These are phyloP conservation scores for Probosciger aterrimus DNA, from an alignment of 2,113 vertebrate genomes.

Conservation along the genomic window DNA sequence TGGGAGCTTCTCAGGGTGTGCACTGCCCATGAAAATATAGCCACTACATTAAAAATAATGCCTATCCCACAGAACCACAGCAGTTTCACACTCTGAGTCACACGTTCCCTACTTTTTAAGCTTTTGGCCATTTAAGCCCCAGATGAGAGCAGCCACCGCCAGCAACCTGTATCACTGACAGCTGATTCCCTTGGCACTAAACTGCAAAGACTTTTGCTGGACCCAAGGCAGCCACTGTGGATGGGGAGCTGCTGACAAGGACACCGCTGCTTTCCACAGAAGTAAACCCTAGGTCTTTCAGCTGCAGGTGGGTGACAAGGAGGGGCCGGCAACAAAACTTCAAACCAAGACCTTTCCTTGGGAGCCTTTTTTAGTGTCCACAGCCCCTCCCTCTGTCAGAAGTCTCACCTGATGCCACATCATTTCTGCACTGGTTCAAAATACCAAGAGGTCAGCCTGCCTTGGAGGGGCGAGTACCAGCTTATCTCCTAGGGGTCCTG, in stretches of 20 bases:
- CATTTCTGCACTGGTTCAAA: accelerated
- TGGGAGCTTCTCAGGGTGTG: neutral
- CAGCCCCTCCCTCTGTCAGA: neutral
- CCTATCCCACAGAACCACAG: neutral
- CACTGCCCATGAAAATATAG: neutral
- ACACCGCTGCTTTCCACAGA: neutral
- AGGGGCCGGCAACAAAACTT: accelerated
- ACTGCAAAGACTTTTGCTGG: neutral
- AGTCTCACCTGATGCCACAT: neutral
- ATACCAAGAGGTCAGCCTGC: neutral
- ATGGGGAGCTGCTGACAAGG: neutral
- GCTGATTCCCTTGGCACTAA: neutral
- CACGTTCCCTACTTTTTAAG: neutral
- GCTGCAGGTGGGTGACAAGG: neutral
- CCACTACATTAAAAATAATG: neutral
- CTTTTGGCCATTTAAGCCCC: neutral
- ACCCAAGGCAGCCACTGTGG: neutral
- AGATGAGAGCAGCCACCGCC: neutral
- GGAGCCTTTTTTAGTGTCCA: neutral
- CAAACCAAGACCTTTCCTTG: neutral
- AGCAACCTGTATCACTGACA: accelerated
- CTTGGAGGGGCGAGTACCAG: neutral
- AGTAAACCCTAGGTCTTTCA: neutral
- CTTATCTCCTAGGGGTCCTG: neutral
- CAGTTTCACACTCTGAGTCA: neutral